Evolutionary conservation across 1,140 invertebrate species (phyloP).

Genomic region (Drosophila mojavensis): DNA sequence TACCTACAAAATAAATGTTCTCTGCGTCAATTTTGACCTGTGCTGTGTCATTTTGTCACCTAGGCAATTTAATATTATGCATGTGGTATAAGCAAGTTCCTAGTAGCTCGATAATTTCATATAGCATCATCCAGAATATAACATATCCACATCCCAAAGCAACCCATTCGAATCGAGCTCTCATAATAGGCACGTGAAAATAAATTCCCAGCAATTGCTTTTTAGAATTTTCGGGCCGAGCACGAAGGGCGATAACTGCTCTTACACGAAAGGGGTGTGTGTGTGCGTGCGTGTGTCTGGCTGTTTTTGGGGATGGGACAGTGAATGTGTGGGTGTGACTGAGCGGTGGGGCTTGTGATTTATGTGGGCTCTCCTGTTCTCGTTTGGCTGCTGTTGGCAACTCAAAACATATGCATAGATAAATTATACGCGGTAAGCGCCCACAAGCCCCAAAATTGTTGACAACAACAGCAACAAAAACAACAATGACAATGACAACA

Average conservation of each 20-base stretch:
- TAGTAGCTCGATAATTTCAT: slow-evolving; percentile 9
- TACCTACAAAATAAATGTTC: background rate
- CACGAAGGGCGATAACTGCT: slow-evolving; percentile 42
- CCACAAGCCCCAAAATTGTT: slow-evolving; percentile 54
- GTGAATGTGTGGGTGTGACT: slow-evolving; percentile 50
- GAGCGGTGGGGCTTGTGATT: slow-evolving; percentile 52
- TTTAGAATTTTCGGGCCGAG: slow-evolving; percentile 42
- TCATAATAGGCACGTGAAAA: slow-evolving; percentile 48
- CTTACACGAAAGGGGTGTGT: slow-evolving; percentile 68
- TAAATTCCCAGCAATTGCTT: slow-evolving; percentile 50
- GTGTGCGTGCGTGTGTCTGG: slow-evolving; percentile 6
- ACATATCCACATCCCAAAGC: background rate
- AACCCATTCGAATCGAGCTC: slow-evolving; percentile 34
- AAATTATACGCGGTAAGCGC: slow-evolving; percentile 79
- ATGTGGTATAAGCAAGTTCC: slow-evolving; percentile 23
- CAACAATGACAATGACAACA: slow-evolving; percentile 11
- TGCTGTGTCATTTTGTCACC: slow-evolving; percentile 10
- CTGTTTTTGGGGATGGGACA: slow-evolving; percentile 6
- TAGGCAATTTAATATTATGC: slow-evolving; percentile 13
- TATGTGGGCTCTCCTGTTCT: slow-evolving; percentile 58
- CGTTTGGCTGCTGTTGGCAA: slow-evolving; percentile 62
- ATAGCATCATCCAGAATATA: background rate
- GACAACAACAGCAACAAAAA: slow-evolving; percentile 45
- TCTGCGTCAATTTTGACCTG: background rate
- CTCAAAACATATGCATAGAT: slow-evolving; percentile 80